Evolutionary conservation across 2,888 invertebrate species (phyloP), one percentile per base, ranked within the genome.

Genomic region (Pandemis cinnamomeana): DNA sequence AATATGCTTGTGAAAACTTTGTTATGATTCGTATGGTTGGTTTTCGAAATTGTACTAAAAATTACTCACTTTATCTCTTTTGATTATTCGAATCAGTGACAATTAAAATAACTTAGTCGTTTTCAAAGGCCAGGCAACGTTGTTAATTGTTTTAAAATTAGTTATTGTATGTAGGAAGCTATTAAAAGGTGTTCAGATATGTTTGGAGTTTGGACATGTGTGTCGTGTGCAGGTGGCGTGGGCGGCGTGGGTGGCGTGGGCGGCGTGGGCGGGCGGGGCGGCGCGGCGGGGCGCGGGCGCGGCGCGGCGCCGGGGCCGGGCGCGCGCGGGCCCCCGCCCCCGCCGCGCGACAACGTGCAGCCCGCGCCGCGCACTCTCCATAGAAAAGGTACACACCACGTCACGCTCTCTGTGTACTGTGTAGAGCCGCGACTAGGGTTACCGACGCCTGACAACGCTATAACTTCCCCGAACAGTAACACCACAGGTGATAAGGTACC

Each of bases 261-360:
- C 61, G 83, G 81, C 15, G 83, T 80, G 70, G 83, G 85, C 42
- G 83, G 85, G 36, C 83, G 83, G 7, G 82, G 88, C 13, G 86
- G 87, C 6, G 83, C 81, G 0, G 86, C 86, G 10, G 77, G 77
- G n/a, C 76, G 76, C n/a, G 76, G 76, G 10, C 77, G 66, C 8
- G 77, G 78, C 13, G 70, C 70, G 51, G 75, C 75, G 61, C 81
- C 83, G 13, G 92, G 97, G 66, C 97, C 97, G 6, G 98, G 98
- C n/a, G 97, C 97, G 5, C 95, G 97, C 81, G 98, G 98, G 68
- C 98, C 98, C n/a, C 98, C 97, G 60, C 97, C 97, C 48, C 98
- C 98, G 10, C 97, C 98, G 0, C 94, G 97, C 76, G 97, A 97
- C 82, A 95, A 95, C 86, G 95, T 95, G 84, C 95, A 89, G 74